Percentiles rank a stretch among this genome's conserved stretches.
Conservation (phyloP, 2,113 vertebrate species). For the Delphinapterus leucas region DNA sequence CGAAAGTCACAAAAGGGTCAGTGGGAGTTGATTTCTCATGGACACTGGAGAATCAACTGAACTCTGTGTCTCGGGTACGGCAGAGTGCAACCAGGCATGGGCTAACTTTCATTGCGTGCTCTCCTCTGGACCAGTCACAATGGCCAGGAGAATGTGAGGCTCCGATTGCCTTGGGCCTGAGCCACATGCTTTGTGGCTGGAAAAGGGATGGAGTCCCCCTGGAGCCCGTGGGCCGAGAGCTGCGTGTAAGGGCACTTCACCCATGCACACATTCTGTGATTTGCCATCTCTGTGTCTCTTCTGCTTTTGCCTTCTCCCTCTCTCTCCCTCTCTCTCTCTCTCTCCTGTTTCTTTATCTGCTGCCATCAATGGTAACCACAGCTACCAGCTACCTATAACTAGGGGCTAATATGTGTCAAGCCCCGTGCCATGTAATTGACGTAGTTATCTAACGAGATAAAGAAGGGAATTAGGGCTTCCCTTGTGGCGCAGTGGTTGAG, state of each 20-base stretch:
- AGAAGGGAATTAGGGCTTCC: not conserved
- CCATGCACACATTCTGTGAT: not conserved
- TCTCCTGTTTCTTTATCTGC: not conserved
- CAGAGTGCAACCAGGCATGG: no score
- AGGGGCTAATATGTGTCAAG: not conserved
- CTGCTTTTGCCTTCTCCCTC: not conserved
- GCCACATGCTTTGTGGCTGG: not conserved
- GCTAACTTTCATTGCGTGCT: not conserved
- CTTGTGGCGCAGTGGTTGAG: no score
- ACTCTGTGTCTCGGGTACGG: accelerated
- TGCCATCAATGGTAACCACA: not conserved
- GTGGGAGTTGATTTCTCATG: not conserved
- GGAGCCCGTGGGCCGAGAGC: accelerated
- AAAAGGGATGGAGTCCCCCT: not conserved
- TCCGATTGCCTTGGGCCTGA: not conserved
- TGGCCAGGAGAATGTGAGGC: not conserved
- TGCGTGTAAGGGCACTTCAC: not conserved
- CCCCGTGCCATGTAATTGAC: not conserved
- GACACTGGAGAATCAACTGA: not conserved
- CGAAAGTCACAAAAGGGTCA: not conserved
- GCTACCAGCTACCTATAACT: no score
- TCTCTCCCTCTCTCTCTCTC: not conserved
- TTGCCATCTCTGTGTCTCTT: not conserved
- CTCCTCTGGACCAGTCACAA: not conserved
- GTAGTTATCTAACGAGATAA: not conserved